Evolutionary conservation across 1,140 invertebrate species (phyloP), one percentile per base, ranked within the genome.

Genomic region (Maconellicoccus hirsutus): DNA sequence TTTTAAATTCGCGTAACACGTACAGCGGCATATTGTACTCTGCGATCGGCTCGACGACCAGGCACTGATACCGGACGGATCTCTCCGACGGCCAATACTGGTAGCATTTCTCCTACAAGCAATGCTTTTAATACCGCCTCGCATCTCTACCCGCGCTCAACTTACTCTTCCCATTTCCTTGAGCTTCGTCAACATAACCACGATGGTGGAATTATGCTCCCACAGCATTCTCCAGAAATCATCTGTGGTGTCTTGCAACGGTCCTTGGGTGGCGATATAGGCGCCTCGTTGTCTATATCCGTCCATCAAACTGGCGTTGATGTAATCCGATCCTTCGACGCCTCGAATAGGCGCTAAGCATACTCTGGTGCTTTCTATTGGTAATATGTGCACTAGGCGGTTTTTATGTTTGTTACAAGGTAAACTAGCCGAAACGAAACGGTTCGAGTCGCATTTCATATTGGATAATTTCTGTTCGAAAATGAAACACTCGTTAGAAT

Each of bases 211-310:
- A 80, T 99, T 98, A 78, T 99, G 95, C 79, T 99, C 96, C 97
- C 97, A 99, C n/a, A 99, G 82, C 96, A 98, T 98, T 73, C 97
- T 84, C 98, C 98, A 99, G 76, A 99, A 96, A 78, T 99, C 97
- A 75, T 98, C 94, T 0, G 93, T 93, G 0, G 98, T 99, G 75
- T 98, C 93, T 25, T 87, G 86, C 16, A 98, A 81, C 0, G 98
- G 97, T 10, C 96, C 96, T 82, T 99, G 98, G 4, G 97, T 98
- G 0, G 97, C 97, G 73, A 99, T 96, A 77, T 99, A 99, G 1
- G 95, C 95, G 72, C 87, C 89, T 22, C 93, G 86, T 80, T 94
- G 95, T 39, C 87, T 85, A 79, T 94, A 94, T 0, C 92, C 96
- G 80, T 99, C 98, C 71, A 99, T 93, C 77, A 98, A 94, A 77